Evolutionary conservation across 2,888 invertebrate genomes (phyloP).

Genomic region (Tortricodes alternella): DNA sequence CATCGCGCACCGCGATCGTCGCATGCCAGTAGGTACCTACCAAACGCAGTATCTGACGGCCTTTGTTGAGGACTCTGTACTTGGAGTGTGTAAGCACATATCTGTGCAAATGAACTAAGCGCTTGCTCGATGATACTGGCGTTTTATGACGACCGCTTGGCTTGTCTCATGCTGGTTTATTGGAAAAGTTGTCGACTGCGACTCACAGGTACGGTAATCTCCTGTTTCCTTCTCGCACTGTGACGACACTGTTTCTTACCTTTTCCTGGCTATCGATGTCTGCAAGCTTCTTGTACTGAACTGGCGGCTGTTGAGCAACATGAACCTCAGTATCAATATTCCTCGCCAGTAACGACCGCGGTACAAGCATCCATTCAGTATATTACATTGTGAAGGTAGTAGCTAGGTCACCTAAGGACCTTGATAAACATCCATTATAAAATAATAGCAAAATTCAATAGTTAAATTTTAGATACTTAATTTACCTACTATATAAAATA

Average conservation of each 20-base stretch:
- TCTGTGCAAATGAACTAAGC: neutral
- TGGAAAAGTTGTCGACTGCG: constrained; percentile 42
- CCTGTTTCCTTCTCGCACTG: constrained; percentile 44
- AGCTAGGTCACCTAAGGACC: neutral
- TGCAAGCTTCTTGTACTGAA: constrained; percentile 36
- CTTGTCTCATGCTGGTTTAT: constrained; percentile 65
- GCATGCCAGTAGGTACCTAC: constrained; percentile 75
- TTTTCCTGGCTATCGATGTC: constrained; percentile 41
- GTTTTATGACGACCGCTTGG: constrained; percentile 57
- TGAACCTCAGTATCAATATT: neutral
- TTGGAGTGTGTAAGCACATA: neutral
- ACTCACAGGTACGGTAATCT: constrained; percentile 57
- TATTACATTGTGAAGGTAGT: neutral
- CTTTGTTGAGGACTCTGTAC: no score
- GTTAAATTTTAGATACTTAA: no score
- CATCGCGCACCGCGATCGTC: constrained; percentile 76
- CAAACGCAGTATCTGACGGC: constrained; percentile 45
- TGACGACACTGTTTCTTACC: constrained; percentile 45
- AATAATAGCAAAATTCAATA: no score
- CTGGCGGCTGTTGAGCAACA: constrained; percentile 11
- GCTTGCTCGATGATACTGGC: constrained; percentile 42
- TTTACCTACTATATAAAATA: neutral
- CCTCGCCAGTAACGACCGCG: neutral
- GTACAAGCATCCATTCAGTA: neutral
- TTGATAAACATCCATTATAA: neutral